Percentiles rank a stretch among this genome's conserved stretches.
phyloP scores from a whole-genome alignment of 2,888 invertebrate genomes.

The Gandaritis pyraliata region DNA sequence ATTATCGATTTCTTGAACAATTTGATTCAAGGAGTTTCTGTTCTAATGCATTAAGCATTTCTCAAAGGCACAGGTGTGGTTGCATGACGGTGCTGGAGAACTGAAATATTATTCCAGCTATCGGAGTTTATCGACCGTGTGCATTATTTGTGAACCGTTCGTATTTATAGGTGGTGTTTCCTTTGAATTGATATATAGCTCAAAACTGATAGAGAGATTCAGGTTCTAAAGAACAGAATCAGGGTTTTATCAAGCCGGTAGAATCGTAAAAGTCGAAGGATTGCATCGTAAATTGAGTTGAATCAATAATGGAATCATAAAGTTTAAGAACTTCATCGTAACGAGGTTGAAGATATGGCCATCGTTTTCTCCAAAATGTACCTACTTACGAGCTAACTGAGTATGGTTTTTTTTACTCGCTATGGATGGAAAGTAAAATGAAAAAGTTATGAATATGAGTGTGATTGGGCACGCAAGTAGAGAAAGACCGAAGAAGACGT shows the following conservation, averaged over 20 bases:
- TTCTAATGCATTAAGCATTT: conserved; percentile 1
- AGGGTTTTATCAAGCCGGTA: neutral
- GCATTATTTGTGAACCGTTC: conserved; percentile 47
- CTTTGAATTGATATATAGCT: conserved; percentile 20
- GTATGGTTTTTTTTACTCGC: too few relatives aligned
- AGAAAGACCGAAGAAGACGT: too few relatives aligned
- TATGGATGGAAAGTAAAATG: too few relatives aligned
- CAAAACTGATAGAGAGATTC: neutral
- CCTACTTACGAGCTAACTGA: too few relatives aligned
- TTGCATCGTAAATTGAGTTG: too few relatives aligned
- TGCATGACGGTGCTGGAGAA: conserved; percentile 54
- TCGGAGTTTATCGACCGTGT: conserved; percentile 51
- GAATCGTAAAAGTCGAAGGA: neutral
- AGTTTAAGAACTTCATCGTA: too few relatives aligned
- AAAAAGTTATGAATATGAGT: too few relatives aligned
- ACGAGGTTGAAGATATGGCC: too few relatives aligned
- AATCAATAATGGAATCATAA: too few relatives aligned
- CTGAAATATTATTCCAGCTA: conserved; percentile 67
- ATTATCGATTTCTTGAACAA: neutral
- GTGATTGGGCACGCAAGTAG: too few relatives aligned
- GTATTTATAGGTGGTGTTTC: conserved; percentile 27
- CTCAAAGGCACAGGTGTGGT: conserved; percentile 49
- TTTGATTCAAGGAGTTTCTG: conserved; percentile 8
- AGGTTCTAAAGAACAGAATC: neutral
- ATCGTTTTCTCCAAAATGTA: too few relatives aligned